Percentiles rank a stretch among this genome's conserved stretches.
Conservation (phyloP, 2,113 vertebrate genomes). For the Pseudorhombus dupliciocellatus region DNA sequence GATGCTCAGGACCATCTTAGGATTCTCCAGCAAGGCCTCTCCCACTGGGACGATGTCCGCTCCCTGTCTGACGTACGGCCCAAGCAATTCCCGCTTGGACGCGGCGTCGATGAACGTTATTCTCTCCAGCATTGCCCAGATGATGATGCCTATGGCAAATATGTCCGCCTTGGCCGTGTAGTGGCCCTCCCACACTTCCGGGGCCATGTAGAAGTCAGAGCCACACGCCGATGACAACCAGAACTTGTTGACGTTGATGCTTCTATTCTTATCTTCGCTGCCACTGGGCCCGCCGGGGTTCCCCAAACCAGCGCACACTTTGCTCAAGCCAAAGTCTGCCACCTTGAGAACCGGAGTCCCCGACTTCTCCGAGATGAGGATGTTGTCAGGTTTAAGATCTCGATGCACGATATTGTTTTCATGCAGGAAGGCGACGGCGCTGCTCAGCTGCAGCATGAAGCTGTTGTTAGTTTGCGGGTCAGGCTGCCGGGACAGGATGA, state of each 20-base stretch:
- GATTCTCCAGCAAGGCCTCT: constrained; percentile 95
- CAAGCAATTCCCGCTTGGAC: constrained; percentile 93
- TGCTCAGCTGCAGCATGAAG: constrained; percentile 96
- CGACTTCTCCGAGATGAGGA: constrained; percentile 91
- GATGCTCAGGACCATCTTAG: constrained; percentile 97
- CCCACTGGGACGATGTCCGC: constrained; percentile 93
- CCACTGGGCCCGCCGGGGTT: constrained; percentile 72
- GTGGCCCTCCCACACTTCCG: constrained; percentile 97
- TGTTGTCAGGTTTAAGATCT: constrained; percentile 97
- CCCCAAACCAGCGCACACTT: constrained; percentile 90
- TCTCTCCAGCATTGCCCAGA: constrained; percentile 98
- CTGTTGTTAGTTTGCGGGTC: constrained; percentile 89
- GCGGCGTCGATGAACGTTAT: constrained; percentile 95
- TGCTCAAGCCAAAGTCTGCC: constrained; percentile 95
- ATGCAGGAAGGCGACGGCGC: constrained; percentile 94
- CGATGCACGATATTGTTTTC: constrained; percentile 95
- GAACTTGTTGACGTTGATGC: constrained; percentile 91
- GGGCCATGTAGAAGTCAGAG: constrained; percentile 97
- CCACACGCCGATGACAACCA: constrained; percentile 95
- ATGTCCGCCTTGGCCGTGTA: constrained; percentile 99
- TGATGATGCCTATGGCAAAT: constrained; percentile 96
- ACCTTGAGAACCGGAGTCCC: constrained; percentile 92
- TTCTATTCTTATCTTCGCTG: constrained; percentile 80
- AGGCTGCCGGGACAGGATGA: constrained; percentile 89
- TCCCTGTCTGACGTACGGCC: constrained; percentile 92